phyloP scores from a whole-genome alignment of 1,140 invertebrate genomes.

The Drosophila pectinifera region DNA sequence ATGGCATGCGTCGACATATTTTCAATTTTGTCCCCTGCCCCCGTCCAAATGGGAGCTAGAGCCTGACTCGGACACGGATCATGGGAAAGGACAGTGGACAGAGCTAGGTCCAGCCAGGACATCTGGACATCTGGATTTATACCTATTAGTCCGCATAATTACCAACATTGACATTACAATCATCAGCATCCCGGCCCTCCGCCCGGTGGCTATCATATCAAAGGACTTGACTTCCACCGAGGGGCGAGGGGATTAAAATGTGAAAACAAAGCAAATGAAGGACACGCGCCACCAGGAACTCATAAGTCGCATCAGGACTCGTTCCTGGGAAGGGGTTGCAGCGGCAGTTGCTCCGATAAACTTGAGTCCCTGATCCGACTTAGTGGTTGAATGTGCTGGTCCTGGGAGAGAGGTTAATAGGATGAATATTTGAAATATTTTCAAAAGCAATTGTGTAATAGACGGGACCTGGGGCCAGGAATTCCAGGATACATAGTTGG shows the following conservation, averaged over 20 bases:
- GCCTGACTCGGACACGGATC: constrained; percentile 25
- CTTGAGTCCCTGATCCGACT: constrained; percentile 43
- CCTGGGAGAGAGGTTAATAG: constrained; percentile 28
- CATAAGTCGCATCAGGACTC: constrained; percentile 51
- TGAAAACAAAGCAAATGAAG: constrained; percentile 54
- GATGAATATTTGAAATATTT: constrained; percentile 35
- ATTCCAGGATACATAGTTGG: neutral
- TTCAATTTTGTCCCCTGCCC: constrained; percentile 28
- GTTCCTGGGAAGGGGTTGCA: neutral
- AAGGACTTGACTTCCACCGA: constrained; percentile 59
- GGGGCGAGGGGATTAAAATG: constrained; percentile 60
- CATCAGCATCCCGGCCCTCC: constrained; percentile 3
- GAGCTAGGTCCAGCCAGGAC: too few relatives aligned
- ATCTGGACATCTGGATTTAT: neutral
- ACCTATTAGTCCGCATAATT: constrained; percentile 24
- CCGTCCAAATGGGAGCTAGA: neutral
- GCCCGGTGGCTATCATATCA: constrained; percentile 60
- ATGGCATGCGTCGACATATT: constrained; percentile 55
- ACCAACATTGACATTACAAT: constrained; percentile 24
- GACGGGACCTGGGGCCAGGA: neutral
- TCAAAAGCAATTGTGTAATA: constrained; percentile 6
- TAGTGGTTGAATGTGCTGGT: constrained; percentile 30
- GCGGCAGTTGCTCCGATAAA: constrained; percentile 22
- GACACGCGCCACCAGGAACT: constrained; percentile 60
- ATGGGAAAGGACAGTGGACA: too few relatives aligned